Conservation (phyloP, 2,113 vertebrate species). For the Casuarius casuarius region DNA sequence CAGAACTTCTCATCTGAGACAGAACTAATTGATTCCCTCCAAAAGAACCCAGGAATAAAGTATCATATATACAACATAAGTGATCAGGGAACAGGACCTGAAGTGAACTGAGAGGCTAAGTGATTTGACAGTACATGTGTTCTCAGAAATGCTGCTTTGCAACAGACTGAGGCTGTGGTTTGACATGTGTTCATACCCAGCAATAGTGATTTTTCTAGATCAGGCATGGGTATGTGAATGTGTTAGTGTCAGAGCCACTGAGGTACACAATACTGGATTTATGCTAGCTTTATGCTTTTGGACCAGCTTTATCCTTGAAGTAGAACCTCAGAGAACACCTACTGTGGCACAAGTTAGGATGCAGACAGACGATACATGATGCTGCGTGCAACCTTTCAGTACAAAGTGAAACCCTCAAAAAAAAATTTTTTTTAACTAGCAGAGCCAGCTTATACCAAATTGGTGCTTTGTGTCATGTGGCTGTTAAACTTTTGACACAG, state of each 20-base stretch:
- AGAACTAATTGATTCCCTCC: no score
- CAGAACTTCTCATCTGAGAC: no score
- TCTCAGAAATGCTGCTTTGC: background rate
- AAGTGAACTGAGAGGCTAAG: no score
- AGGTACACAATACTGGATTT: background rate
- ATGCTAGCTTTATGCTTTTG: background rate
- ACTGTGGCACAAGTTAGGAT: background rate
- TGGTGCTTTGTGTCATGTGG: accelerated
- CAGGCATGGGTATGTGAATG: background rate
- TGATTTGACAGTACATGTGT: background rate
- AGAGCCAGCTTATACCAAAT: background rate
- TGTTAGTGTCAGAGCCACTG: background rate
- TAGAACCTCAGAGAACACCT: background rate
- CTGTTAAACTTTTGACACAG: background rate
- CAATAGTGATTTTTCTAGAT: background rate
- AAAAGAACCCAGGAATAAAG: no score
- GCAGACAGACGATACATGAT: background rate
- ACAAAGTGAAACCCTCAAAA: background rate
- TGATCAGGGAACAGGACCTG: background rate
- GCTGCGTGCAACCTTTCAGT: background rate
- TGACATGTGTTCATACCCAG: background rate
- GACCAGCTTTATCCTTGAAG: background rate
- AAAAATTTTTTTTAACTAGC: background rate
- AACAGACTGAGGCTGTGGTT: background rate
- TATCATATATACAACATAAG: no score